Percentiles rank a stretch among this genome's conserved stretches.
phyloP scores from a whole-genome alignment of 2,888 invertebrate species.

The Chymomyza procnemis region DNA sequence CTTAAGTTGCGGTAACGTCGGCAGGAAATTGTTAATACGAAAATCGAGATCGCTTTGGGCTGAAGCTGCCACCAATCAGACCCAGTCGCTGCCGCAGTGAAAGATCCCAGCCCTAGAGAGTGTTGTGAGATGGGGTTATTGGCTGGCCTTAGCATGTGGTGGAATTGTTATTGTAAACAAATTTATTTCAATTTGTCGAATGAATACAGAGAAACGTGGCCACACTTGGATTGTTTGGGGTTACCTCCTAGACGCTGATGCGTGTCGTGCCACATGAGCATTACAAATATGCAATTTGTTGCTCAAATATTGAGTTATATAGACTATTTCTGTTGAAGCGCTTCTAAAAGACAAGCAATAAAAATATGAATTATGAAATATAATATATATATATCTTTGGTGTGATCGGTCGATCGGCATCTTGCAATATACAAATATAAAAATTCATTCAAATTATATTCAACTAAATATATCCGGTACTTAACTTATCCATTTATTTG shows the following conservation, averaged over 20 bases:
- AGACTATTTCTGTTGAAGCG: too few species aligned
- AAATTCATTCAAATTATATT: too few species aligned
- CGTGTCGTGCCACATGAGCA: background rate
- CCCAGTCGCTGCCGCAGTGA: background rate
- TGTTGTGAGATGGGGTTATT: slow-evolving; percentile 15
- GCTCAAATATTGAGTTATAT: too few species aligned
- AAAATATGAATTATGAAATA: too few species aligned
- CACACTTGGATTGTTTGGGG: slow-evolving; percentile 19
- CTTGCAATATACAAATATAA: too few species aligned
- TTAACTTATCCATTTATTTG: too few species aligned
- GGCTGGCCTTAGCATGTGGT: slow-evolving; percentile 32
- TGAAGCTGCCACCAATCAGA: slow-evolving; percentile 16
- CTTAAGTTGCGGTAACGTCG: slow-evolving; percentile 5
- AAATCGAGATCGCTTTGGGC: slow-evolving; percentile 64
- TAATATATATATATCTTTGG: too few species aligned
- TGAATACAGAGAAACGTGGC: background rate
- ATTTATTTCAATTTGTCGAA: background rate
- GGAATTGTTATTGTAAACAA: slow-evolving; percentile 21
- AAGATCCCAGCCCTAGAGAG: slow-evolving; percentile 1
- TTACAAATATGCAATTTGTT: background rate
- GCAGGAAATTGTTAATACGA: slow-evolving; percentile 43
- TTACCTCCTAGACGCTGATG: background rate
- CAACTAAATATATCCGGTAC: too few species aligned
- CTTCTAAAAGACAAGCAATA: background rate
- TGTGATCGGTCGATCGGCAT: too few species aligned